Evolutionary conservation across 2,888 invertebrate species (phyloP), one percentile per base, ranked within the genome.

Genomic region (Pyrgus malvae): DNA sequence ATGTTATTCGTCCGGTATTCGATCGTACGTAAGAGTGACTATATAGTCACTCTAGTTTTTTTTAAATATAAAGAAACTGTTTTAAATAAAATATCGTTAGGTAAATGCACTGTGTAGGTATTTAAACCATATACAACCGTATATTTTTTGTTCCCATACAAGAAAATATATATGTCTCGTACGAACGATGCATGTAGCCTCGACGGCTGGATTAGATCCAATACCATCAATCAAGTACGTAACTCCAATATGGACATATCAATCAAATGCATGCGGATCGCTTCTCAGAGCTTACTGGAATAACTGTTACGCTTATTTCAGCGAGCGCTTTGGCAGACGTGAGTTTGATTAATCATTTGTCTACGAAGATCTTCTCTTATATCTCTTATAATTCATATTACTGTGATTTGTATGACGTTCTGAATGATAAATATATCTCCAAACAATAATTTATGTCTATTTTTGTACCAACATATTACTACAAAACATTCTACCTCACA

Each of bases 321-420:
- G 56, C 64, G 68, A 68, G 63, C 67, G 60, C 64, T 58, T 64
- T 66, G 64, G 69, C 67, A 75, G 78, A 78, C 76, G 70, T 72
- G 74, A 78, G 74, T 80, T 78, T 81, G 80, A 82, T 81, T 76
- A 78, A 80, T 80, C 78, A 78, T 80, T 80, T 74, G 66, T 72
- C 60, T 68, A 61, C 65, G 57, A 57, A 62, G 60, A 66, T 58
- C 60, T 67, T 62, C 62, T 58, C 60, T 65, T 65, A 64, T 62
- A 60, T 54, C 56, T 63, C 61, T 33, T 48, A 48, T 33, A 41
- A 48, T 55, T 40, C 38, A 44, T 40, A 40, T 38, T 19, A 14
- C 12, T 16, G 16, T 29, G 19, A 49, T 49, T 41, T 41, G 48
- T 38, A 27, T 23, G 25, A 48, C 37, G 48, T 37, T 40, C 23